Conservation (phyloP, 2,888 invertebrate species). For the Sphecodes monilicornis region DNA sequence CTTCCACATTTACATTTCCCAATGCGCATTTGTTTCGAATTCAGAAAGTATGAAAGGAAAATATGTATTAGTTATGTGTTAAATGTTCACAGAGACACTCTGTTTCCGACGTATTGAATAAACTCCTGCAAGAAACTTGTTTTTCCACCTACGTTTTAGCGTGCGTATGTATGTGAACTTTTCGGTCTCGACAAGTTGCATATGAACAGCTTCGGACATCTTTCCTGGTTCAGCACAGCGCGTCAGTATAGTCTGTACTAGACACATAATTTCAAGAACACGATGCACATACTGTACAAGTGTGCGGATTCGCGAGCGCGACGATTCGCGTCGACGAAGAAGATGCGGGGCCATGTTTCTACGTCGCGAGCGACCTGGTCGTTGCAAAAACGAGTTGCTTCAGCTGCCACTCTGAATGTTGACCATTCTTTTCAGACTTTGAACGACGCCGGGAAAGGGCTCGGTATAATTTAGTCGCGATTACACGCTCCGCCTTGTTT, state of each 20-base stretch:
- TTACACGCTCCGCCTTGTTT: conserved; percentile 46
- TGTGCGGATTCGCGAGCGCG: not conserved
- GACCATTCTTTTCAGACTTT: conserved; percentile 57
- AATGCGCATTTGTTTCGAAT: not conserved
- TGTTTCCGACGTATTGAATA: not conserved
- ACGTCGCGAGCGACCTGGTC: not conserved
- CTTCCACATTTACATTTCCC: not conserved
- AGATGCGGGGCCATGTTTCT: conserved; percentile 34
- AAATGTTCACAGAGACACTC: not conserved
- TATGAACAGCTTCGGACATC: not conserved
- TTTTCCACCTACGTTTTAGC: not conserved
- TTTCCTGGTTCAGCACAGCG: not conserved
- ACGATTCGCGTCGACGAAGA: conserved; percentile 17
- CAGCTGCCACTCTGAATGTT: conserved; percentile 48
- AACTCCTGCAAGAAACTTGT: not conserved
- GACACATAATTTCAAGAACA: not conserved
- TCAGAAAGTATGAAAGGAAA: not conserved
- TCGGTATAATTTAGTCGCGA: conserved; percentile 48
- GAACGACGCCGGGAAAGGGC: conserved; percentile 35
- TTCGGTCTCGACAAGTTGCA: not conserved
- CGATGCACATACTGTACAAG: not conserved
- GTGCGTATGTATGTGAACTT: not conserved
- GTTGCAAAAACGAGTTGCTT: conserved; percentile 43
- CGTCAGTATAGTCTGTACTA: not conserved
- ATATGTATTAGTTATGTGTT: not conserved